Evolutionary conservation across 1,140 invertebrate species (phyloP).

Genomic region (Aphaenogaster floridana): DNA sequence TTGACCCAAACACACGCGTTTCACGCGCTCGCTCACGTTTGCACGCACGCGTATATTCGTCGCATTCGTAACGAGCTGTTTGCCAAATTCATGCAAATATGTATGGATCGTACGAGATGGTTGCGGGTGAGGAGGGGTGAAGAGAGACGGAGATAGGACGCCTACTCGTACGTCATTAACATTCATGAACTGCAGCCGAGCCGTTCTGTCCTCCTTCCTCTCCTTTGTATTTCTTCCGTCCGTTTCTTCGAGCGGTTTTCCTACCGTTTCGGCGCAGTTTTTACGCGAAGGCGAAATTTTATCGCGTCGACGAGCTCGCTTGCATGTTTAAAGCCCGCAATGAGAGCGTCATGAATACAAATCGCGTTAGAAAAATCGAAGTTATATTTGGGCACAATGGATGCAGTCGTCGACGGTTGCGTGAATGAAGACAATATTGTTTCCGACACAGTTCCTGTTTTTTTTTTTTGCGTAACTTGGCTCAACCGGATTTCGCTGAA

Average conservation of each 20-base stretch:
- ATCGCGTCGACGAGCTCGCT: constrained; percentile 47
- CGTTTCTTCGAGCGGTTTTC: constrained; percentile 8
- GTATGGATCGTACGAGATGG: constrained; percentile 60
- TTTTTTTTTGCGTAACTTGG: background rate
- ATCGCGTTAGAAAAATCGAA: constrained; percentile 55
- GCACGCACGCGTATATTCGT: constrained; percentile 41
- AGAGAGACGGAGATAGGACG: constrained; percentile 41
- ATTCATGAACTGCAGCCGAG: constrained; percentile 79
- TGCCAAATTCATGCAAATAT: constrained; percentile 85
- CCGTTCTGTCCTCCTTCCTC: constrained; percentile 13
- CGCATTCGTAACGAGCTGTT: constrained; percentile 80
- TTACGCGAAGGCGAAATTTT: constrained; percentile 58
- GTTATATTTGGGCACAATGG: constrained; percentile 9
- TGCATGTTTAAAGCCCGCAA: constrained; percentile 27
- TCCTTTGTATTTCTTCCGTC: constrained; percentile 13
- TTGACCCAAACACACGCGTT: constrained; percentile 67
- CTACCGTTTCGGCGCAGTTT: constrained; percentile 50
- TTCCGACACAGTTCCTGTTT: constrained; percentile 9
- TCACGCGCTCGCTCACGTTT: constrained; percentile 21
- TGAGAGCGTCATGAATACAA: constrained; percentile 50
- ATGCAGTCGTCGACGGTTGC: background rate
- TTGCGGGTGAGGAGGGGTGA: background rate
- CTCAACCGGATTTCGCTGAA: background rate
- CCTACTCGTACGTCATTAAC: constrained; percentile 79
- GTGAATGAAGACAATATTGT: background rate